These are phyloP conservation scores for Tenebrio molitor DNA, from an alignment of 1,140 invertebrate species.

Conservation along the genomic window DNA sequence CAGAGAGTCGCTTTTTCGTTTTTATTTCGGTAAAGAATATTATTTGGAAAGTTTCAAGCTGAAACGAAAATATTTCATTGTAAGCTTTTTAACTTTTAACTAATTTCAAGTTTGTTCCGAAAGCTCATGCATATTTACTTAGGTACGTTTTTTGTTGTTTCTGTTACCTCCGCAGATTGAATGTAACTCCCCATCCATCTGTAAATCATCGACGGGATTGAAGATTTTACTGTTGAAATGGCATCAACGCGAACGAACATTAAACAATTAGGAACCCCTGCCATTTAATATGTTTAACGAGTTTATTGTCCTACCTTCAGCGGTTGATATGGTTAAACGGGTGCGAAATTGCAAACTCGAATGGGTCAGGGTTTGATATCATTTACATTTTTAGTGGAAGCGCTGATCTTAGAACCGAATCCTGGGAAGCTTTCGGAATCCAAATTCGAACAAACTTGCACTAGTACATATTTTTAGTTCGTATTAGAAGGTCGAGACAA, in stretches of 20 bases:
- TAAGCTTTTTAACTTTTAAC: slow-evolving; percentile 39
- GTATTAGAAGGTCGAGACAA: neutral
- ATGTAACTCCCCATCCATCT: neutral
- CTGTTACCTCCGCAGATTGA: neutral
- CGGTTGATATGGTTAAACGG: slow-evolving; percentile 20
- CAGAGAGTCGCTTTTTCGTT: slow-evolving; percentile 23
- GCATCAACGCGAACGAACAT: neutral
- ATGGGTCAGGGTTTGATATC: neutral
- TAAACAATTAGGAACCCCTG: slow-evolving; percentile 10
- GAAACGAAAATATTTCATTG: slow-evolving; percentile 39
- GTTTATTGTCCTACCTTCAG: slow-evolving; percentile 16
- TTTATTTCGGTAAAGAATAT: slow-evolving; percentile 46
- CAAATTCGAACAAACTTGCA: no score
- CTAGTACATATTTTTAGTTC: neutral
- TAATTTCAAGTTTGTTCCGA: slow-evolving; percentile 37
- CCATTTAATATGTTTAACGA: slow-evolving; percentile 24
- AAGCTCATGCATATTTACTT: slow-evolving; percentile 39
- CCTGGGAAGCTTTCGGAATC: no score
- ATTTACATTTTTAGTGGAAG: slow-evolving; percentile 3
- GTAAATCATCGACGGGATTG: neutral
- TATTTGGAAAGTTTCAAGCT: slow-evolving; percentile 43
- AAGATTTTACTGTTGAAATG: no score
- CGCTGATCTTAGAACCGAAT: no score
- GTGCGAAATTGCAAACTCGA: slow-evolving; percentile 9
- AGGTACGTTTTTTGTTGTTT: slow-evolving; percentile 15